Percentiles rank a stretch among this genome's conserved stretches.
These are phyloP conservation scores for Lamproptera curius DNA, from an alignment of 2,888 invertebrate genomes.

Conservation along the genomic window DNA sequence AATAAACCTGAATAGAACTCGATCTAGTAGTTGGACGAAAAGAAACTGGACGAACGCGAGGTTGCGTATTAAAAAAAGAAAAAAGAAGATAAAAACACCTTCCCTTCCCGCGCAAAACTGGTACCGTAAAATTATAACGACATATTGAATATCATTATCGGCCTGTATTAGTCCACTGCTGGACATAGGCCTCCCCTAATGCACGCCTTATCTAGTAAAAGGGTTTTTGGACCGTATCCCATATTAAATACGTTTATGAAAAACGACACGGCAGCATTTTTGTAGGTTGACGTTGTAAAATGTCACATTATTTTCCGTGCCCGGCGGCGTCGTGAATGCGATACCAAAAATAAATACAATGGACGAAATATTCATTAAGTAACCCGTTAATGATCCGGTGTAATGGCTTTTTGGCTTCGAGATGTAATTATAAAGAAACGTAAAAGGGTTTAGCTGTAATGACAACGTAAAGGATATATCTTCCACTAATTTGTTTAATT, in stretches of 20 bases:
- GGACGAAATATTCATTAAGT: constrained; percentile 19
- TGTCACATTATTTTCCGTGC: constrained; percentile 41
- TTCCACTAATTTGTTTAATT: too few species aligned
- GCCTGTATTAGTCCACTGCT: too few species aligned
- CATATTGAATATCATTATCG: too few species aligned
- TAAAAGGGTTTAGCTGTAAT: too few species aligned
- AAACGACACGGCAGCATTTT: constrained; percentile 33
- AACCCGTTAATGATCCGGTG: constrained; percentile 27
- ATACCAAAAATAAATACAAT: constrained; percentile 39
- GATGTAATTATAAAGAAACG: too few species aligned
- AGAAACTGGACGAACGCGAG: constrained; percentile 1
- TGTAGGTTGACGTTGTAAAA: constrained; percentile 40
- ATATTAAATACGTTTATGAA: constrained; percentile 10
- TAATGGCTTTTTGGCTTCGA: too few species aligned
- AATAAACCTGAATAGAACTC: constrained; percentile 5
- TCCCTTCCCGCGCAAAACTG: constrained; percentile 11
- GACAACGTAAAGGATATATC: too few species aligned
- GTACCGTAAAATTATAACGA: constrained; percentile 41
- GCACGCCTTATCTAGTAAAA: too few species aligned
- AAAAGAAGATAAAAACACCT: constrained; percentile 1
- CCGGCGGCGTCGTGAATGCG: constrained; percentile 36
- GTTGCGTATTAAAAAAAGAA: too few species aligned
- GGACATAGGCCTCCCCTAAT: too few species aligned
- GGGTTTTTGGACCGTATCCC: too few species aligned
- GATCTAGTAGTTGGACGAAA: constrained; percentile 1